Evolutionary conservation across 2,888 invertebrate species (phyloP).

Genomic region (Harpalus rufipes): DNA sequence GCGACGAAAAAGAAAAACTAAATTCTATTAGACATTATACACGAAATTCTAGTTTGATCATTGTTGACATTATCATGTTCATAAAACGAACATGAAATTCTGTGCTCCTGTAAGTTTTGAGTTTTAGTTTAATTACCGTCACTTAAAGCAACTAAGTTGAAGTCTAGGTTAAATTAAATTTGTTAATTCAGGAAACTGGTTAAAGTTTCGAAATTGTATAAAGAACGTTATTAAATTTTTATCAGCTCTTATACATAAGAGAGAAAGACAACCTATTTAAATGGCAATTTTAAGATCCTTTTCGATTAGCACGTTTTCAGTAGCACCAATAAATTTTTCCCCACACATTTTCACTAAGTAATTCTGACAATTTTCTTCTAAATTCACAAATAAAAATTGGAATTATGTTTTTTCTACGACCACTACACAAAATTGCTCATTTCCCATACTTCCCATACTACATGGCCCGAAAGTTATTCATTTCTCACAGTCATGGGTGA

Average conservation of each 20-base stretch:
- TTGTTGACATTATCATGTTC: not conserved
- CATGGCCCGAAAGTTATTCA: too few relatives aligned
- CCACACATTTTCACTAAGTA: not conserved
- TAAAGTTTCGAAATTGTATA: not conserved
- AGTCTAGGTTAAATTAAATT: not conserved
- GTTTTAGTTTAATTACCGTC: not conserved
- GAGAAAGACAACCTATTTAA: not conserved
- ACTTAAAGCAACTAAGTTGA: not conserved
- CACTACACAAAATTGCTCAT: too few relatives aligned
- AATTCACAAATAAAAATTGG: too few relatives aligned
- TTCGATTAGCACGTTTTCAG: not conserved
- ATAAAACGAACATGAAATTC: not conserved
- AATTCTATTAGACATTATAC: not conserved
- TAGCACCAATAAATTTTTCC: not conserved
- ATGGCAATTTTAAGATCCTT: not conserved
- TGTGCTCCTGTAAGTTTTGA: not conserved
- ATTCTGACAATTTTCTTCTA: not conserved
- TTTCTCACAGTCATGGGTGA: too few relatives aligned
- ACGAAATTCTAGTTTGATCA: not conserved
- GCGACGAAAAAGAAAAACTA: not conserved
- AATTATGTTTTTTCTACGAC: too few relatives aligned
- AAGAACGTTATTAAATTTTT: not conserved
- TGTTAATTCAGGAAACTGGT: not conserved
- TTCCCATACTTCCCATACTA: too few relatives aligned
- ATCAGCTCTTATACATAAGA: not conserved